Percentiles rank a stretch among this genome's conserved stretches.
Conservation (phyloP, 2,888 invertebrate species). For the Latrodectus elegans region DNA sequence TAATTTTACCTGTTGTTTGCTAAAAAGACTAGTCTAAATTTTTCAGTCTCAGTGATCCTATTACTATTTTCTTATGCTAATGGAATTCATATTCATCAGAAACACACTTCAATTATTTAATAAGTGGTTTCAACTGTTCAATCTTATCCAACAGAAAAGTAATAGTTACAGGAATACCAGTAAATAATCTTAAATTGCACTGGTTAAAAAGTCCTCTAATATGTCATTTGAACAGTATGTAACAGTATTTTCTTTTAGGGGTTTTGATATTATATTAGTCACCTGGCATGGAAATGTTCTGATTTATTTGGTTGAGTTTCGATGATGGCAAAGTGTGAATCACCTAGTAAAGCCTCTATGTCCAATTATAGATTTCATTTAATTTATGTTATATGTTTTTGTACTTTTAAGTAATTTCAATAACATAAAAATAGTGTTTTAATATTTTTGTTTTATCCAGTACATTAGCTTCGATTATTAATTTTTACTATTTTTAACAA, state of each 20-base stretch:
- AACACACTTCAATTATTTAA: conserved; percentile 3
- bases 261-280: background rate
- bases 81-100: conserved; percentile 10
- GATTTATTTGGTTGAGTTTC: background rate
- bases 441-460: no score
- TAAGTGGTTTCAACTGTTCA: background rate
- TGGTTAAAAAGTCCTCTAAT: background rate
- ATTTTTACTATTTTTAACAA: no score
- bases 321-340: background rate
- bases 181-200: background rate
- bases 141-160: background rate
- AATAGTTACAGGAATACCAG: background rate
- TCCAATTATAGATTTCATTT: background rate
- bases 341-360: background rate
- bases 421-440: no score
- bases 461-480: no score
- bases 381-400: no score
- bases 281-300: background rate
- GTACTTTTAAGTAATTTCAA: no score
- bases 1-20: background rate
- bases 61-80: conserved; percentile 20
- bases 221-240: conserved; percentile 4
- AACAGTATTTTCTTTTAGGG: background rate
- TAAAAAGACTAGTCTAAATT: conserved; percentile 13
- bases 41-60: background rate